These are phyloP conservation scores for Turritopsis rubra DNA, from an alignment of 30 jellyfish, hydroid and myxozoan species.

Conservation along the genomic window DNA sequence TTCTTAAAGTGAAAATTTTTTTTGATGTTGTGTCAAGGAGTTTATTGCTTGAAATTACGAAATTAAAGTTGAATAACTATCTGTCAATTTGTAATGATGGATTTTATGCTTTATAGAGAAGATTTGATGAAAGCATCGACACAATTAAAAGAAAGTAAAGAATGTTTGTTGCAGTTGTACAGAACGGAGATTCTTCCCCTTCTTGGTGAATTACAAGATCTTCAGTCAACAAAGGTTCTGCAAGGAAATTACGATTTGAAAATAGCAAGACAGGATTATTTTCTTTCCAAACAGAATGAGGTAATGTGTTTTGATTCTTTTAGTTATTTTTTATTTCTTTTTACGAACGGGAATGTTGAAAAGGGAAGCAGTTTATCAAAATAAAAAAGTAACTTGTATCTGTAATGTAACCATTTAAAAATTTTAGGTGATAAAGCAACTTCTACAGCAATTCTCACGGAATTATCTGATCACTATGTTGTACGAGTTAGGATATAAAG, in stretches of 20 bases:
- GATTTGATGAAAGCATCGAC: background rate
- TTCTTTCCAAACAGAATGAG: constrained; percentile 75
- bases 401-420: background rate
- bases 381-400: background rate
- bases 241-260: constrained; percentile 84
- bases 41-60: too few species aligned
- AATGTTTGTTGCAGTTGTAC: constrained; percentile 18
- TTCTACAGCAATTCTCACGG: constrained; percentile 70
- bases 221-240: constrained; percentile 56
- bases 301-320: background rate
- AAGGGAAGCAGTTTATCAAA: background rate
- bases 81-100: too few species aligned
- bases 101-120: background rate
- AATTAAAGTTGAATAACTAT: too few species aligned
- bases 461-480: constrained; percentile 62
- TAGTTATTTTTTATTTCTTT: background rate
- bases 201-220: constrained; percentile 57
- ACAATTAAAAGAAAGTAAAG: constrained; percentile 32
- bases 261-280: constrained; percentile 84
- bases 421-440: constrained; percentile 78
- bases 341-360: background rate
- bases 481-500: constrained; percentile 70
- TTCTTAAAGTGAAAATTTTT: too few species aligned
- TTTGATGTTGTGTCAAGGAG: too few species aligned
- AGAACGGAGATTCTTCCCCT: constrained; percentile 47